These are phyloP conservation scores for Platysteira castanea DNA, from an alignment of 2,113 vertebrate genomes.

Conservation along the genomic window DNA sequence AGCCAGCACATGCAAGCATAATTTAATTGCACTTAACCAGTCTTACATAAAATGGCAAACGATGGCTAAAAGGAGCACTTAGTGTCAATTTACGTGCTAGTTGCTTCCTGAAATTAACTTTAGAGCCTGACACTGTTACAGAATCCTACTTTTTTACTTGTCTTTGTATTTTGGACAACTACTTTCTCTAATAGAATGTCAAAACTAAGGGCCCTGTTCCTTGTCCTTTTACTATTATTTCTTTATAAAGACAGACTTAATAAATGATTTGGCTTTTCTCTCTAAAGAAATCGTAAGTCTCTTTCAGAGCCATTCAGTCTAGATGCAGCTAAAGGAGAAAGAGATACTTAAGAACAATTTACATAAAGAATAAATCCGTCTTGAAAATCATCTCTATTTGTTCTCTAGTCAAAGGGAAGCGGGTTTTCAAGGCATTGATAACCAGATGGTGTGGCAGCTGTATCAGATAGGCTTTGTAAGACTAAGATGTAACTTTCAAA, in stretches of 20 bases:
- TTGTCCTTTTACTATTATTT: neutral
- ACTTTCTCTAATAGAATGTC: neutral
- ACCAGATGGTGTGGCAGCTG: slow-evolving; percentile 41
- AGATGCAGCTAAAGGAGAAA: slow-evolving; percentile 25
- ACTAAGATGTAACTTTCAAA: slow-evolving; percentile 32
- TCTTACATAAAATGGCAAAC: neutral
- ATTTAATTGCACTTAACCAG: neutral
- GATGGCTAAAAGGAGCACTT: neutral
- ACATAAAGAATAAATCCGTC: slow-evolving; percentile 51
- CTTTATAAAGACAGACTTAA: slow-evolving; percentile 1
- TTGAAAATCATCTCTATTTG: slow-evolving; percentile 64
- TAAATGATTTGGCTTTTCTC: slow-evolving; percentile 16
- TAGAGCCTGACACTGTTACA: neutral
- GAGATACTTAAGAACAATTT: slow-evolving; percentile 55
- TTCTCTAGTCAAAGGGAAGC: slow-evolving; percentile 45
- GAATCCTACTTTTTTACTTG: neutral
- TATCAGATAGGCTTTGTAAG: slow-evolving; percentile 53
- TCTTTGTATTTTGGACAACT: neutral
- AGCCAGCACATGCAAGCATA: neutral
- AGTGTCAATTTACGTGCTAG: neutral
- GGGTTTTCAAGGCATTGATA: slow-evolving; percentile 27
- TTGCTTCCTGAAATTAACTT: neutral
- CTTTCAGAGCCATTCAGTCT: slow-evolving; percentile 16
- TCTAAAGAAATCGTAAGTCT: slow-evolving; percentile 17
- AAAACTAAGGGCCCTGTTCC: neutral